These are phyloP conservation scores for Lophotriccus pileatus DNA, from an alignment of 2,797 vertebrate genomes.

Conservation along the genomic window DNA sequence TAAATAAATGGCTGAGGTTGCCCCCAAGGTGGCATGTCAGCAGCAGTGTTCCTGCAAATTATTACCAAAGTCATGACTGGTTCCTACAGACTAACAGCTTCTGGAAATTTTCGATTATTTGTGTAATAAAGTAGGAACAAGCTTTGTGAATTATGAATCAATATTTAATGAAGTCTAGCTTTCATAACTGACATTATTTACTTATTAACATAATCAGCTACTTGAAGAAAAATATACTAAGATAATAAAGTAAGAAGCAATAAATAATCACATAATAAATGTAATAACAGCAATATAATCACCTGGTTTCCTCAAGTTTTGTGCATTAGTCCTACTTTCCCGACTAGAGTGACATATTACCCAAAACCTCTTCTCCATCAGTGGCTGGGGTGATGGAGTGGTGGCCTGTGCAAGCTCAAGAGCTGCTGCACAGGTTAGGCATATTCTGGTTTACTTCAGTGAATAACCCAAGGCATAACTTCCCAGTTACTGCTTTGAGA, in stretches of 20 bases:
- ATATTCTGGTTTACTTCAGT: neutral
- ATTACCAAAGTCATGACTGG: constrained; percentile 48
- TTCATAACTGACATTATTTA: constrained; percentile 1
- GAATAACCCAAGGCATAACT: neutral
- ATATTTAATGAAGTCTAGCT: constrained; percentile 48
- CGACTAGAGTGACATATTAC: neutral
- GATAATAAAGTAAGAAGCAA: neutral
- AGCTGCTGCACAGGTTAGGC: neutral
- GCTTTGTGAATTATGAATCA: constrained; percentile 36
- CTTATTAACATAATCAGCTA: constrained; percentile 32
- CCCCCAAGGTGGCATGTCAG: constrained; percentile 45
- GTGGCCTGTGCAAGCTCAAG: neutral
- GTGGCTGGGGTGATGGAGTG: neutral
- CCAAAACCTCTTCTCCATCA: neutral
- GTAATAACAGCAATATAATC: neutral
- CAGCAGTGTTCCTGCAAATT: constrained; percentile 41
- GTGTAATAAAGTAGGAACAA: constrained; percentile 22
- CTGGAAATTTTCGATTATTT: constrained; percentile 19
- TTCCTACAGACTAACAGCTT: constrained; percentile 15
- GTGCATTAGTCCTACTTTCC: neutral
- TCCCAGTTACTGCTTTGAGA: neutral
- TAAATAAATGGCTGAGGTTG: constrained; percentile 58
- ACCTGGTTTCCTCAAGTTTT: neutral
- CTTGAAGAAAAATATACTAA: constrained; percentile 11
- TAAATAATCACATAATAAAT: neutral